These are phyloP conservation scores for Aythya baeri DNA, from an alignment of 2,113 vertebrate species.

Conservation along the genomic window DNA sequence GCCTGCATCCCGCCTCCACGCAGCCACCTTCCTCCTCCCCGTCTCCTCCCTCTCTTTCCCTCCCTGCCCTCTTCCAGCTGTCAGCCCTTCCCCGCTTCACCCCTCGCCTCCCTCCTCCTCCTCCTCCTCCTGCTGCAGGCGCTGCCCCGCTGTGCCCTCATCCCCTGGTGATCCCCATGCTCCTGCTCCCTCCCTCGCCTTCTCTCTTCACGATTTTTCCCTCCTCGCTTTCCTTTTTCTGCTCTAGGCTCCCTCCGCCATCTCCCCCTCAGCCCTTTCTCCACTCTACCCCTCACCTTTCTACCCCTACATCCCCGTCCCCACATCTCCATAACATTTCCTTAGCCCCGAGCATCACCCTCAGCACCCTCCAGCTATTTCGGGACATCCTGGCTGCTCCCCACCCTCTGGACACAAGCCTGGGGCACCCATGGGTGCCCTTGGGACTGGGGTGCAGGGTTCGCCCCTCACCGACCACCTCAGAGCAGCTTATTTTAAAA, in stretches of 20 bases:
- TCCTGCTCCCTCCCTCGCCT: not conserved
- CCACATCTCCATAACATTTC: not conserved
- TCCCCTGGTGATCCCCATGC: not conserved
- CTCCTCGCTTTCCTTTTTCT: not conserved
- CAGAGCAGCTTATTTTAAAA: not conserved
- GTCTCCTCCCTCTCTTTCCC: not conserved
- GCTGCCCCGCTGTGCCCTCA: too few relatives aligned
- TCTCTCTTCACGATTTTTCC: not conserved
- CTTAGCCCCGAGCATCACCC: not conserved
- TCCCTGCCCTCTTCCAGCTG: too few relatives aligned
- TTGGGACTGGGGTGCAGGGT: not conserved
- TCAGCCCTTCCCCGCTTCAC: fast-evolving
- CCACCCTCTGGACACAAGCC: fast-evolving
- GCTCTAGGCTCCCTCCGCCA: fast-evolving
- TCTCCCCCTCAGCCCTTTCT: not conserved
- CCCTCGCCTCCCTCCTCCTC: not conserved
- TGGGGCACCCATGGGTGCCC: fast-evolving
- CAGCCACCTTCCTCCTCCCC: not conserved
- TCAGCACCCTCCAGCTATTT: fast-evolving
- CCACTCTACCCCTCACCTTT: not conserved
- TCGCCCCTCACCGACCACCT: not conserved
- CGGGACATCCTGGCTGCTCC: fast-evolving
- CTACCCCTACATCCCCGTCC: not conserved
- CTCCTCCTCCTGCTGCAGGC: not conserved
- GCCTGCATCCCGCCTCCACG: not conserved